A percentile compares a stretch with the other conserved stretches of the same genome.
These are phyloP conservation scores for Chiloscyllium plagiosum DNA, from an alignment of 2,113 vertebrate genomes.

Conservation along the genomic window DNA sequence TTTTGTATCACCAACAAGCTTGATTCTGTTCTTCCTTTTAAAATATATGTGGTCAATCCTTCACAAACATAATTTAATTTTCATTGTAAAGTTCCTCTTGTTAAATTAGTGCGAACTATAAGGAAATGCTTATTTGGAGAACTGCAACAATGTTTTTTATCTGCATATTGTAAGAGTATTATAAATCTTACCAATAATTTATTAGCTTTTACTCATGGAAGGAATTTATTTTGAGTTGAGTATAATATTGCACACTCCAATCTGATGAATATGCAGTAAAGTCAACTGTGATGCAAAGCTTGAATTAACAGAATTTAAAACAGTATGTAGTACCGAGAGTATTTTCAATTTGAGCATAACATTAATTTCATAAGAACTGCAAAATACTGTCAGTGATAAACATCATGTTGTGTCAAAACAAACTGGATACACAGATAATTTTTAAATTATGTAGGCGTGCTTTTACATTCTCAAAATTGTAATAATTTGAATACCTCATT, in stretches of 20 bases:
- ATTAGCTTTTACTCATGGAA: not conserved
- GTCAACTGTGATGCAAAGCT: not conserved
- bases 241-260: not conserved
- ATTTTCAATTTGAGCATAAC: slow-evolving; percentile 5
- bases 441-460: not conserved
- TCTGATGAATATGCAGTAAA: not conserved
- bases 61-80: not conserved
- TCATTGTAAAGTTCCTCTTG: not conserved
- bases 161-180: not conserved
- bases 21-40: not conserved
- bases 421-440: not conserved
- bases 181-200: not conserved
- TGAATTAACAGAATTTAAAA: not conserved
- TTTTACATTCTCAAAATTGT: not conserved
- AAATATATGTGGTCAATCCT: not conserved
- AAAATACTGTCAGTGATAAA: not conserved
- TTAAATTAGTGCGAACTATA: not conserved
- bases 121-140: not conserved
- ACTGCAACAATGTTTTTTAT: not conserved
- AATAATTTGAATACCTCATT: not conserved
- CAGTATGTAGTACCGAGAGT: not conserved
- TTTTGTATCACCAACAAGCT: not conserved
- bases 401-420: not conserved
- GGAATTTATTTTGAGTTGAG: not conserved
- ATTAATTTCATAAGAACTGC: not conserved